Percentiles rank a stretch among this genome's conserved stretches.
These are phyloP conservation scores for Carpatolechia fugitivella DNA, from an alignment of 2,888 invertebrate species.

Conservation along the genomic window DNA sequence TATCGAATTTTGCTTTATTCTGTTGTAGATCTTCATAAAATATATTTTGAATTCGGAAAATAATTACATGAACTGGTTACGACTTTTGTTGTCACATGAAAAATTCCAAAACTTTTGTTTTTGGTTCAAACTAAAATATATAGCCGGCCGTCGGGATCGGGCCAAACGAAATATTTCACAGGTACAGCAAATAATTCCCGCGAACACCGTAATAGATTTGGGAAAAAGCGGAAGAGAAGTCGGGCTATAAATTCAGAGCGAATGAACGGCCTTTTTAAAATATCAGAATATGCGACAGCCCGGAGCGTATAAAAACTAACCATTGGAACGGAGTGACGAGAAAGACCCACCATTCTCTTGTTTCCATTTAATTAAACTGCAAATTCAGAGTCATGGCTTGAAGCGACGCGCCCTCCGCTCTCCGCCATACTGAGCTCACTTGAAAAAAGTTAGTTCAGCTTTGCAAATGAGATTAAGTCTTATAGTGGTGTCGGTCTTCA, in stretches of 20 bases:
- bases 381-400: slow-evolving; percentile 57
- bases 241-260: slow-evolving; percentile 52
- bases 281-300: slow-evolving; percentile 42
- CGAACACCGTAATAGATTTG: slow-evolving; percentile 60
- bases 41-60: neutral
- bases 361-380: slow-evolving; percentile 74
- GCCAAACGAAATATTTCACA: slow-evolving; percentile 47
- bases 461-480: slow-evolving; percentile 62
- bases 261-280: slow-evolving; percentile 46
- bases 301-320: slow-evolving; percentile 50
- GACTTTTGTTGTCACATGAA: slow-evolving; percentile 9
- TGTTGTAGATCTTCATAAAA: no score
- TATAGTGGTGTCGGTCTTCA: slow-evolving; percentile 40
- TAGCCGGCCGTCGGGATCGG: neutral
- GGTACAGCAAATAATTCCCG: slow-evolving; percentile 53
- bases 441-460: slow-evolving; percentile 54
- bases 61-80: neutral
- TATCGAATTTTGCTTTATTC: no score
- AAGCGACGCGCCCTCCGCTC: slow-evolving; percentile 29
- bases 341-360: slow-evolving; percentile 62
- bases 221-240: slow-evolving; percentile 58
- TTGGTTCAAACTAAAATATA: slow-evolving; percentile 12
- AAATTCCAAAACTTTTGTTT: slow-evolving; percentile 14
- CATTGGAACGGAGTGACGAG: slow-evolving; percentile 53
- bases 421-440: slow-evolving; percentile 39